Conservation (phyloP, 2,888 invertebrate genomes). For the Rhamnusium bicolor region DNA sequence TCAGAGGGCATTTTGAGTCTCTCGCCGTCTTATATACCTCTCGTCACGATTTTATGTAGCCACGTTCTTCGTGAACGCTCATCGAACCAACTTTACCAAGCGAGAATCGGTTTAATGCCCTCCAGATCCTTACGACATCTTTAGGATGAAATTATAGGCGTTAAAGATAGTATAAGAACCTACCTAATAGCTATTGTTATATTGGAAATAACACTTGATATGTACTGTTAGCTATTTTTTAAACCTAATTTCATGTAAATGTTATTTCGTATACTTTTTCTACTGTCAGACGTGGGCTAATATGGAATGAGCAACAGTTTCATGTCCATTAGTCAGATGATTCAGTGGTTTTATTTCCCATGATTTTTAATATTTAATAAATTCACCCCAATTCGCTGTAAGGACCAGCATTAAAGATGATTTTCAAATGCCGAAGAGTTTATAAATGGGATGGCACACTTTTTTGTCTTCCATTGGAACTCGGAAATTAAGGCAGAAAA, state of each 20-base stretch:
- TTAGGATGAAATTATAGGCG: not conserved
- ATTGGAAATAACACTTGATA: not conserved
- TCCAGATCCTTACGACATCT: slow-evolving; percentile 6
- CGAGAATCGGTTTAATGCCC: slow-evolving; percentile 22
- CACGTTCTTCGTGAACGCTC: slow-evolving; percentile 1
- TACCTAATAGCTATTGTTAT: not conserved
- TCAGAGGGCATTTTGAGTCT: slow-evolving; percentile 65
- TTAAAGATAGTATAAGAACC: not conserved
- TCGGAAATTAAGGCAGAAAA: too few relatives aligned
- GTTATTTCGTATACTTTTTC: not conserved
- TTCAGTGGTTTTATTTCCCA: not conserved
- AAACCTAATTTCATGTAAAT: not conserved
- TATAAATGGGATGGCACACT: too few relatives aligned
- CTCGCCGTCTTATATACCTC: slow-evolving; percentile 16
- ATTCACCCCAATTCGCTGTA: too few relatives aligned
- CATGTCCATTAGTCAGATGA: not conserved
- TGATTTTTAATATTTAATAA: too few relatives aligned
- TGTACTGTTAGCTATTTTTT: not conserved
- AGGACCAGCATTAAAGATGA: too few relatives aligned
- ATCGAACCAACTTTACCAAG: not conserved
- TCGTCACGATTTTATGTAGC: slow-evolving; percentile 22
- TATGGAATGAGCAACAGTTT: not conserved
- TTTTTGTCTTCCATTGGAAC: too few relatives aligned
- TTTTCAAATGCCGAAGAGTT: too few relatives aligned
- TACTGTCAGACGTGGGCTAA: not conserved